Base-by-base conservation (phyloP, 2,797 vertebrate genomes). In the Epinephelus malabaricus region DNA sequence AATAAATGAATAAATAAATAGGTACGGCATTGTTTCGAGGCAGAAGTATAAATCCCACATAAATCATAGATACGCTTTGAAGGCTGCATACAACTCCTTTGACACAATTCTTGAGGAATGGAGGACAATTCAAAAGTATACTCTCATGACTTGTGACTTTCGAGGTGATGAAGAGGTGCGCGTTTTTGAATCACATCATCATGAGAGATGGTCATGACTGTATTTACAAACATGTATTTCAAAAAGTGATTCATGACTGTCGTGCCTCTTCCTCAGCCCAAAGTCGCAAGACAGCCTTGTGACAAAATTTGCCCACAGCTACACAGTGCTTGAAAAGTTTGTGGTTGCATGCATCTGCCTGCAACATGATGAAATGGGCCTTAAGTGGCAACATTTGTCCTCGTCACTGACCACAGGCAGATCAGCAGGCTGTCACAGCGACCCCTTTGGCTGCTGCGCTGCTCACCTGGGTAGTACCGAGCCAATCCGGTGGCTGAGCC, bases 401-500 rank as follows among this genome's bases (percentile, higher is more conserved):
- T 14, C 12, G 27, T 70, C 23, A 38, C 43, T 49, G 50, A 64
- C 2, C 4, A 43, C 15, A 13, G 45, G 11, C 70, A 76, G 68
- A 71, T 78, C 76, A 74, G 25, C 34, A n/a, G 30, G 27, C 11
- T 19, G 6, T 25, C 6, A 13, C 40, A 47, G 51, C 8, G 4
- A 34, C 19, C 55, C 23, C 38, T 64, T 18, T 66, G 53, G 74
- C 73, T 47, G 13, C 18, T 14, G 45, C 17, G 60, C 34, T 43
- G 27, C 81, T 93, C 79, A 96, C 95, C 95, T 94, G 95, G 98
- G 84, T 96, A 99, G 82, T 98, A 99, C 0, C 98, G 96, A 58
- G 98, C 96, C 58, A 99, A 89, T 83, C 98, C 98, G 0, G 97
- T 98, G 40, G 98, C 98, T 45, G 98, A 99, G 23, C 98, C 98